These are phyloP conservation scores for Geococcyx californianus DNA, from an alignment of 2,113 vertebrate species.

Conservation along the genomic window DNA sequence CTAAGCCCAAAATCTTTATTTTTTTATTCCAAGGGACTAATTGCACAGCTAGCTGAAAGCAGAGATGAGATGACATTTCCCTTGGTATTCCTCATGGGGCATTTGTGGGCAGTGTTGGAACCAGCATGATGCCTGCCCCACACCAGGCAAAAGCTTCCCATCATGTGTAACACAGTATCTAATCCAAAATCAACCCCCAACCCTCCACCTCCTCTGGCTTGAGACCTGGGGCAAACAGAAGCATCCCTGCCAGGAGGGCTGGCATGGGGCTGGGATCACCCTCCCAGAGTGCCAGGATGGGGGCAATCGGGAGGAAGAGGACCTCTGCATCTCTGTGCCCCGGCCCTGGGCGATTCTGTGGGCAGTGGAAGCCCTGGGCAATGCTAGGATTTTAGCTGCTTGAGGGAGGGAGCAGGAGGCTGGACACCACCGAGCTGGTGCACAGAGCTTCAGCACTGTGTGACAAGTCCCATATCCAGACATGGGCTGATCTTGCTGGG, in stretches of 20 bases:
- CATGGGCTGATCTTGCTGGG: not conserved
- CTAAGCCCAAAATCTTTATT: not conserved
- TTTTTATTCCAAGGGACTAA: not conserved
- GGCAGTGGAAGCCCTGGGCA: not conserved
- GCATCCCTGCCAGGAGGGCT: not conserved
- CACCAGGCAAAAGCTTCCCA: not conserved
- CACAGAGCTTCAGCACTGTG: not conserved
- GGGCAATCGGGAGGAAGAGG: accelerated
- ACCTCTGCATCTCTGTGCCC: not conserved
- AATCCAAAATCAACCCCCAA: not conserved
- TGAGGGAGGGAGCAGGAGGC: not conserved
- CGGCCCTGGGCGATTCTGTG: not conserved
- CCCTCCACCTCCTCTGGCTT: not conserved
- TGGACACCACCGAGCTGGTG: accelerated
- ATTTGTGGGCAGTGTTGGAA: not conserved
- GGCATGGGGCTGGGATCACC: not conserved
- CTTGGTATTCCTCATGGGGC: not conserved
- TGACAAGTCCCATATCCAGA: accelerated
- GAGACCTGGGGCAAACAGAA: not conserved
- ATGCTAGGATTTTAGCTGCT: not conserved
- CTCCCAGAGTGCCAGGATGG: accelerated
- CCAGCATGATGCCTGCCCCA: accelerated
- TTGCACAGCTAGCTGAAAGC: not conserved
- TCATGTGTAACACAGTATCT: accelerated
- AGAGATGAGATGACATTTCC: not conserved